Conservation (phyloP, 2,888 invertebrate genomes). For the Syritta pipiens region DNA sequence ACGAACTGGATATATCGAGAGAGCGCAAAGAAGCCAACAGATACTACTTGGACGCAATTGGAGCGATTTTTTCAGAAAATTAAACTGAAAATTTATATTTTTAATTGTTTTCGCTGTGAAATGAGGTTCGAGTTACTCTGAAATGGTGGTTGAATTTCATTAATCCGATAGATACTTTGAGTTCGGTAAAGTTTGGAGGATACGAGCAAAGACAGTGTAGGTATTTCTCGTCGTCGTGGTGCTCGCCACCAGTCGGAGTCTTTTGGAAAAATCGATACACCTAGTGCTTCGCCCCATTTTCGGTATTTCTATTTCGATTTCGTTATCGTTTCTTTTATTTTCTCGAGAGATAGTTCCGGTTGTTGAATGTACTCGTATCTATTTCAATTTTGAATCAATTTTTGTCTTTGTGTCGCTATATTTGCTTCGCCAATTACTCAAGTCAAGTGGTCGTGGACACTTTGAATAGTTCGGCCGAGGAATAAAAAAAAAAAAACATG, state of each 20-base stretch:
- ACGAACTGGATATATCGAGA: conserved; percentile 57
- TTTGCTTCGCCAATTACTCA: conserved; percentile 50
- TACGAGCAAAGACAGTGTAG: conserved; percentile 26
- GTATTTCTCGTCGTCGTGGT: background rate
- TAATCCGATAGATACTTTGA: conserved; percentile 63
- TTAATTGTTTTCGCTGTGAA: conserved; percentile 58
- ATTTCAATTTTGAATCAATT: conserved; percentile 37
- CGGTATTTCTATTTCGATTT: conserved; percentile 32
- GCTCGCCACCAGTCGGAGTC: conserved; percentile 21
- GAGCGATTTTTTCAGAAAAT: conserved; percentile 23
- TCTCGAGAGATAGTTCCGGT: conserved; percentile 60
- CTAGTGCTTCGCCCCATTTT: conserved; percentile 59
- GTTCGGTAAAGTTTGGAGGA: conserved; percentile 49
- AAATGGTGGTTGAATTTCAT: conserved; percentile 52
- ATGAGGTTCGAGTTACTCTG: conserved; percentile 26
- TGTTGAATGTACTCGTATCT: conserved; percentile 50
- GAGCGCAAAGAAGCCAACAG: conserved; percentile 43
- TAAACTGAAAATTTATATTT: conserved; percentile 19
- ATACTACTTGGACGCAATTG: conserved; percentile 32
- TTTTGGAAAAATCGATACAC: conserved; percentile 62
- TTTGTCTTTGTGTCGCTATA: conserved; percentile 54
- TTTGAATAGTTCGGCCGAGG: conserved; percentile 41
- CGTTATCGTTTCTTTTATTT: conserved; percentile 23
- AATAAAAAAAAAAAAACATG: conserved; percentile 54
- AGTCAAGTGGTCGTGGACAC: conserved; percentile 42